phyloP scores from a whole-genome alignment of 35 echinoderm and acorn worm genomes.

The Acanthaster planci region DNA sequence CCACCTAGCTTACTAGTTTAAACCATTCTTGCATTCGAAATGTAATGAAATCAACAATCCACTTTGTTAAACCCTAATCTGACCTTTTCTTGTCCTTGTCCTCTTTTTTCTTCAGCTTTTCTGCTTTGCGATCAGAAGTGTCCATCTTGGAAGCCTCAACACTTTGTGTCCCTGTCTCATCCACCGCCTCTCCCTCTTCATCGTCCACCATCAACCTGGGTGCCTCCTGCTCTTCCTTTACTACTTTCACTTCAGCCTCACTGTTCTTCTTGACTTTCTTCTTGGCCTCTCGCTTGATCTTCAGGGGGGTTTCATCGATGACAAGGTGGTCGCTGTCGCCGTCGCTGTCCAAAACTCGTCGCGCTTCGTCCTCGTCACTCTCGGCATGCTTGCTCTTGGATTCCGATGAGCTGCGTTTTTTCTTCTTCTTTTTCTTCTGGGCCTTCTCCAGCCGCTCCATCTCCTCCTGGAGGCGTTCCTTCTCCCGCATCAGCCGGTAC shows the following conservation, averaged over 20 bases:
- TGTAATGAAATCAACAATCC: neutral
- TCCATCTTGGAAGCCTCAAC: conserved; percentile 16
- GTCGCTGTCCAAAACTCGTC: neutral
- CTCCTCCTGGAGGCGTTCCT: conserved; percentile 69
- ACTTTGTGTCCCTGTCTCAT: conserved; percentile 27
- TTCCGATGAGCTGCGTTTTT: conserved; percentile 43
- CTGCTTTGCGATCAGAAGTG: conserved; percentile 41
- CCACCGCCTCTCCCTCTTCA: conserved; percentile 42
- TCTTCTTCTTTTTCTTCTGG: conserved; percentile 78
- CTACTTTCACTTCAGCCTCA: neutral
- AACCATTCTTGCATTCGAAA: conserved; percentile 5
- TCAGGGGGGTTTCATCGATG: conserved; percentile 4
- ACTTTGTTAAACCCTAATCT: neutral
- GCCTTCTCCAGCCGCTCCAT: conserved; percentile 80
- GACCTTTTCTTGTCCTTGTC: conserved; percentile 40
- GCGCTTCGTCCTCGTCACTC: conserved; percentile 33
- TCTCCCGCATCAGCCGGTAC: conserved; percentile 66
- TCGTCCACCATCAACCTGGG: conserved; percentile 46
- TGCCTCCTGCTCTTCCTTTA: conserved; percentile 47
- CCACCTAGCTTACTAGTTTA: too few relatives aligned
- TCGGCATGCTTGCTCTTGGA: conserved; percentile 34
- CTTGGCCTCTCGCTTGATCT: conserved; percentile 27
- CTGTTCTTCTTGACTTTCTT: conserved; percentile 28
- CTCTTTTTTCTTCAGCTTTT: conserved; percentile 46
- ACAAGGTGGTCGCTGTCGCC: neutral